These are phyloP conservation scores for Chironomus riparius DNA, from an alignment of 2,888 invertebrate genomes.

Conservation along the genomic window DNA sequence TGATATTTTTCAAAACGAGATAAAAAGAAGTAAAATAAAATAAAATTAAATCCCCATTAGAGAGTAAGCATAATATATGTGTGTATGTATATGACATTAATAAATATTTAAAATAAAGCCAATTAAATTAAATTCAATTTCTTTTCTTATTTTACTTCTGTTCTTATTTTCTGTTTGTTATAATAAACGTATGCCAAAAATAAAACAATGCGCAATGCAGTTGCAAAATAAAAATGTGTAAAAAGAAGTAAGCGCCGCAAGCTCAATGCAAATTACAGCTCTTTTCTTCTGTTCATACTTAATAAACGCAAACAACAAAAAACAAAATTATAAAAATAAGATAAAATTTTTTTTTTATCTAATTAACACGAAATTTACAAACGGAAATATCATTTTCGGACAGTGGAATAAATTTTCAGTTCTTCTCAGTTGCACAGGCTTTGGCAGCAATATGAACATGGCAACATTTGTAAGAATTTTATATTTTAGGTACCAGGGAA, in stretches of 20 bases:
- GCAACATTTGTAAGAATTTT: no score
- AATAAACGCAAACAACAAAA: background rate
- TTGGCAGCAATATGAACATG: background rate
- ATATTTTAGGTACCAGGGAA: no score
- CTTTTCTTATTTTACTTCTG: background rate
- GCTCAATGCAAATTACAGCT: background rate
- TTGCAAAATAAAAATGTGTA: background rate
- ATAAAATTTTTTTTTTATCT: background rate
- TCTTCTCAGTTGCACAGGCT: background rate
- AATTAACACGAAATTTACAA: slow-evolving; percentile 10
- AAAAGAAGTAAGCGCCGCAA: background rate
- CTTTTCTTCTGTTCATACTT: background rate
- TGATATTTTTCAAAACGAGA: background rate
- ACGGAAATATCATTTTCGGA: background rate
- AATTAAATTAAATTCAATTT: background rate
- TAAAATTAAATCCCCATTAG: background rate
- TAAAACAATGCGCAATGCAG: background rate
- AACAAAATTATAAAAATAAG: background rate
- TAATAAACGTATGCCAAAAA: no score
- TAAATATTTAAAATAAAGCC: background rate
- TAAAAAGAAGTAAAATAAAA: background rate
- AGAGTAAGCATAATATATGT: no score
- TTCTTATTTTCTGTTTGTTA: no score
- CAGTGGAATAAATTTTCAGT: background rate
- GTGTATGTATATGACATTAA: no score